Percentiles rank a stretch among this genome's conserved stretches.
These are phyloP conservation scores for Meliscaeva auricollis DNA, from an alignment of 2,888 invertebrate species.

Conservation along the genomic window DNA sequence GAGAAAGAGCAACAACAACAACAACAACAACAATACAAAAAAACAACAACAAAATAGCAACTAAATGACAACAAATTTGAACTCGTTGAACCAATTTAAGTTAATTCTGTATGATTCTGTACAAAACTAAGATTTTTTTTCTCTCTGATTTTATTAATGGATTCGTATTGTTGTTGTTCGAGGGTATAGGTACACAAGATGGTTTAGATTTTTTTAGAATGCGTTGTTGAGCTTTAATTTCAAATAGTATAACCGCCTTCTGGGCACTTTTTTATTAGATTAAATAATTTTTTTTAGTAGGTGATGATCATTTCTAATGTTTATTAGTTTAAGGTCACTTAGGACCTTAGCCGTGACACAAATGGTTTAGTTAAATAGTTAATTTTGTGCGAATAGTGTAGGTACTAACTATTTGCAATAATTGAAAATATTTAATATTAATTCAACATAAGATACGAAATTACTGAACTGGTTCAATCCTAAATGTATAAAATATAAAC, in stretches of 20 bases:
- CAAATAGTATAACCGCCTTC: slow-evolving; percentile 5
- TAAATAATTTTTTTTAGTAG: slow-evolving; percentile 34
- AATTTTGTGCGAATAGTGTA: too few species aligned
- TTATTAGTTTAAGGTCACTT: slow-evolving; percentile 32
- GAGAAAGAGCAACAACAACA: neutral
- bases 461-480: too few species aligned
- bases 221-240: slow-evolving; percentile 32
- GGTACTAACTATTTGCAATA: too few species aligned
- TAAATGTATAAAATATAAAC: too few species aligned
- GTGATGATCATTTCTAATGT: slow-evolving; percentile 26
- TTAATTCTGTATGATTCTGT: slow-evolving; percentile 74
- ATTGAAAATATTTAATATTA: too few species aligned
- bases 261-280: slow-evolving; percentile 24
- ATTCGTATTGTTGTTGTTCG: slow-evolving; percentile 54
- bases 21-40: neutral
- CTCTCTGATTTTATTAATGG: slow-evolving; percentile 58
- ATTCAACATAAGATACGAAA: too few species aligned
- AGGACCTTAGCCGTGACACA: slow-evolving; percentile 35
- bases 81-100: slow-evolving; percentile 79
- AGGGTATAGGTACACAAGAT: slow-evolving; percentile 5
- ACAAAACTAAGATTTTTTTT: slow-evolving; percentile 50
- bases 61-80: slow-evolving; percentile 78
- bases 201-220: slow-evolving; percentile 11
- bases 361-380: neutral
- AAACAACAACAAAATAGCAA: slow-evolving; percentile 12